phyloP scores from a whole-genome alignment of 1,140 invertebrate genomes.

The Orussus abietinus region DNA sequence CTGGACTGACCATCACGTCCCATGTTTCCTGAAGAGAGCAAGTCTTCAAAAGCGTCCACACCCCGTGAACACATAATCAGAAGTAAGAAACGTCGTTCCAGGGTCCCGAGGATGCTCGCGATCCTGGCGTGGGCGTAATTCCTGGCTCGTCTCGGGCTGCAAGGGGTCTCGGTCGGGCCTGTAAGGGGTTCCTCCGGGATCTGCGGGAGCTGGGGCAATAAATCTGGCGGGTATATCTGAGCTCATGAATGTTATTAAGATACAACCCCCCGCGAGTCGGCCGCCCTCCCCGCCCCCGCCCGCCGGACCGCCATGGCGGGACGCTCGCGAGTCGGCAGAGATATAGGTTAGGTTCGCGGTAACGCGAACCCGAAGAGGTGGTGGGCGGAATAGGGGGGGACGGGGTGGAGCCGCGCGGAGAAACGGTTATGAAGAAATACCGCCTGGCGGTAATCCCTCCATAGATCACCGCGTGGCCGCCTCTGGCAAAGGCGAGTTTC shows the following conservation, averaged over 20 bases:
- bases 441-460: slow-evolving; percentile 26
- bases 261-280: slow-evolving; percentile 9
- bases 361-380: background rate
- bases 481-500: too few species aligned
- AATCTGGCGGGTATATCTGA: slow-evolving; percentile 10
- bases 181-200: too few species aligned
- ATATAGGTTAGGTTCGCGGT: background rate
- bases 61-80: too few species aligned
- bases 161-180: too few species aligned
- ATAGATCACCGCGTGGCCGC: slow-evolving; percentile 26
- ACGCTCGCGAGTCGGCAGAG: background rate
- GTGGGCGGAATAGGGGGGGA: too few species aligned
- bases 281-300: background rate
- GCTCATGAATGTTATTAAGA: slow-evolving; percentile 12
- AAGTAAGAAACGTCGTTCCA: too few species aligned
- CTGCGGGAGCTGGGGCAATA: slow-evolving; percentile 5
- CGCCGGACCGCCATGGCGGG: background rate
- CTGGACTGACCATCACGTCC: too few species aligned
- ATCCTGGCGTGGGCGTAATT: background rate
- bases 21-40: too few species aligned
- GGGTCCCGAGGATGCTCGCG: background rate
- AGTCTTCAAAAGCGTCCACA: too few species aligned
- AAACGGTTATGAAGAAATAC: slow-evolving; percentile 33
- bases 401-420: slow-evolving; percentile 15
- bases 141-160: too few species aligned